Conservation (phyloP, 2,113 vertebrate species). For the Ramphastos sulfuratus region DNA sequence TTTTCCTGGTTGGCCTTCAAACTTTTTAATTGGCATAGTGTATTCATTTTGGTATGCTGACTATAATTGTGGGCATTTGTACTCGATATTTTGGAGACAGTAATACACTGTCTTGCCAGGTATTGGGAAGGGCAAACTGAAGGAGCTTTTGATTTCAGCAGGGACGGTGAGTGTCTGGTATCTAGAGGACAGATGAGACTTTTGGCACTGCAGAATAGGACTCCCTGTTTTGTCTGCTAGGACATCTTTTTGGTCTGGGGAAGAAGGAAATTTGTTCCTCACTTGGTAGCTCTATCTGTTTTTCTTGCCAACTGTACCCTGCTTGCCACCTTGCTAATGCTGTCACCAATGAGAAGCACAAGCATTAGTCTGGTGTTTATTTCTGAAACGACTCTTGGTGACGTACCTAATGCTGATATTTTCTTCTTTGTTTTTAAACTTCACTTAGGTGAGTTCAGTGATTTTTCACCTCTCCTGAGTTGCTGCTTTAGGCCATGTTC, state of each 20-base stretch:
- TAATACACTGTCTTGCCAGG: not conserved
- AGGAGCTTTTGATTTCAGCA: not conserved
- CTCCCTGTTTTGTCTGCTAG: not conserved
- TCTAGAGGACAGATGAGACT: not conserved
- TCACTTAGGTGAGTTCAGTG: not conserved
- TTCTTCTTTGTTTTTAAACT: not conserved
- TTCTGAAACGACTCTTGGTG: not conserved
- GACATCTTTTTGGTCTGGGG: not conserved
- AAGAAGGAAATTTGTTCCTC: not conserved
- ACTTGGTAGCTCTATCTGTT: not conserved
- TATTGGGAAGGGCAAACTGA: not conserved
- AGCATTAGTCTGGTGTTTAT: not conserved
- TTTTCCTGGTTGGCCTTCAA: not conserved
- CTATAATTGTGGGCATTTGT: not conserved
- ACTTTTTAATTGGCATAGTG: not conserved
- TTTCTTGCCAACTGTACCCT: not conserved
- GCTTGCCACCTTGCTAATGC: not conserved
- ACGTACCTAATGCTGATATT: not conserved
- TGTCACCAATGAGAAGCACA: not conserved
- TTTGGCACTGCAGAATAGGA: not conserved
- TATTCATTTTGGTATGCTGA: not conserved
- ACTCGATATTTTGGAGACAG: not conserved
- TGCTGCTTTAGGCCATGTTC: not conserved
- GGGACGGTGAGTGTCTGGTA: not conserved
- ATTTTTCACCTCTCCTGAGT: not conserved